Conservation (phyloP, 2,797 vertebrate species). For the Gymnopithys bicolor region DNA sequence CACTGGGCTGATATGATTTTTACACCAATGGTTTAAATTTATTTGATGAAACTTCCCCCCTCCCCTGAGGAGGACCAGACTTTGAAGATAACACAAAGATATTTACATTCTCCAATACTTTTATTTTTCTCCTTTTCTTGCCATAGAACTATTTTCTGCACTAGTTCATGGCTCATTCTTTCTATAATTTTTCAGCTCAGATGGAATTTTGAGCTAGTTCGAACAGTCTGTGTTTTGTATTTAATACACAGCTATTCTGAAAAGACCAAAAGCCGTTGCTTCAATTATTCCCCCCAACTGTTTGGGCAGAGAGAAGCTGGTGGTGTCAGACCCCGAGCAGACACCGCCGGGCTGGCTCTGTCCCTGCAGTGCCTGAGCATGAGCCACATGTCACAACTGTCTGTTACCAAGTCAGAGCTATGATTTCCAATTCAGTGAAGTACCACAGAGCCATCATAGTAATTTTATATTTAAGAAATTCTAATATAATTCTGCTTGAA, state of each 20-base stretch:
- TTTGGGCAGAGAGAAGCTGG: neutral
- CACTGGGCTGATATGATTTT: neutral
- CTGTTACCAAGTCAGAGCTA: neutral
- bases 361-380: neutral
- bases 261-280: neutral
- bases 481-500: neutral
- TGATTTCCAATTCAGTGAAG: neutral
- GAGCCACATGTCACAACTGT: fast-evolving
- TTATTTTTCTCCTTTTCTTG: neutral
- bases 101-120: neutral
- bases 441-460: neutral
- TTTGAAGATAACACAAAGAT: neutral
- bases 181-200: neutral
- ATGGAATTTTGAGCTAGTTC: neutral
- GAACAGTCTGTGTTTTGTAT: neutral
- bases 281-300: neutral
- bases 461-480: neutral
- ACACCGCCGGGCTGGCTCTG: neutral
- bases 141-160: neutral
- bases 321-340: neutral
- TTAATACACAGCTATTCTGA: neutral
- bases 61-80: neutral
- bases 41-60: neutral
- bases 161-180: neutral
- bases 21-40: neutral